Conservation (phyloP, 2,797 vertebrate species). For the Anisognathus igniventris region DNA sequence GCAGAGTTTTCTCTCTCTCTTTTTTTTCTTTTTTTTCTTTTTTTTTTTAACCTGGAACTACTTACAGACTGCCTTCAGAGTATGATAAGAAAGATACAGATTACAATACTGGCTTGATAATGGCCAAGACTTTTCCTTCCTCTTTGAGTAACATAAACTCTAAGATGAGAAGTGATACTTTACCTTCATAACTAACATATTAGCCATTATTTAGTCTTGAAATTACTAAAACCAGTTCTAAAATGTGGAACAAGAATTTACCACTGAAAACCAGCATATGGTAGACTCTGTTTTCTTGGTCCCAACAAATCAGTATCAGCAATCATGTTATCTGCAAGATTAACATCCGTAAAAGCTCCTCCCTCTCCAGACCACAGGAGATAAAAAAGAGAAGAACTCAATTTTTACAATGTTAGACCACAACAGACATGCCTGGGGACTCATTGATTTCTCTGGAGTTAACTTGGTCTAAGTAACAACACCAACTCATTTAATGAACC, state of each 20-base stretch:
- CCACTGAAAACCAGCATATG: neutral
- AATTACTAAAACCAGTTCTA: neutral
- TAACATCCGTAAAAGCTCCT: neutral
- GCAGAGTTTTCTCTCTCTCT: rapidly evolving
- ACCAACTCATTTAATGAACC: neutral
- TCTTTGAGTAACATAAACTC: neutral
- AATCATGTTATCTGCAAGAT: neutral
- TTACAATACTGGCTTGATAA: neutral
- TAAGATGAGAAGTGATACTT: neutral
- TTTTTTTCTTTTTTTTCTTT: neutral
- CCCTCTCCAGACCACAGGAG: neutral
- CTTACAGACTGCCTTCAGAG: neutral
- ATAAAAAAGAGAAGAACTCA: neutral
- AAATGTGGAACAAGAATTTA: neutral
- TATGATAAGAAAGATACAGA: neutral
- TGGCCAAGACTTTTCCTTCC: neutral
- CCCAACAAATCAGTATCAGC: neutral
- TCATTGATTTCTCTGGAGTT: neutral
- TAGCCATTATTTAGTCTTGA: neutral
- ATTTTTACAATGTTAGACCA: neutral
- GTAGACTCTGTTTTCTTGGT: neutral
- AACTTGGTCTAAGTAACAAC: neutral
- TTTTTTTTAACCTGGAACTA: neutral
- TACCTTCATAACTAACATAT: neutral
- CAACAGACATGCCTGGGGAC: neutral